Evolutionary conservation across 2,797 vertebrate genomes (phyloP).

Genomic region (Fratercula arctica): DNA sequence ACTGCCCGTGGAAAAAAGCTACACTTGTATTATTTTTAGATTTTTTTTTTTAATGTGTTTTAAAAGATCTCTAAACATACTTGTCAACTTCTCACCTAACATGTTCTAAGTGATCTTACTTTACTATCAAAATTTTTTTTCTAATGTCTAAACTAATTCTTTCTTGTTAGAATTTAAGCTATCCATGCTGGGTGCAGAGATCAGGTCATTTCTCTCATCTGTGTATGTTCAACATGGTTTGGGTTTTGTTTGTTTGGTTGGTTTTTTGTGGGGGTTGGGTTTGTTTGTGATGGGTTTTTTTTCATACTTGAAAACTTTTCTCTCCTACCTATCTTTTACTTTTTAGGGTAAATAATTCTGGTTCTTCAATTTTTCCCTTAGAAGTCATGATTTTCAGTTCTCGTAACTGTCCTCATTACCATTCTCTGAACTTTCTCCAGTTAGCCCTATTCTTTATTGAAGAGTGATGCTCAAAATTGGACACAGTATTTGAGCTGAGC

Average conservation of each 20-base stretch:
- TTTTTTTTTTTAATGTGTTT: background rate
- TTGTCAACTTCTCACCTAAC: background rate
- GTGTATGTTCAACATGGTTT: background rate
- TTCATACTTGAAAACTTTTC: background rate
- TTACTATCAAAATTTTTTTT: background rate
- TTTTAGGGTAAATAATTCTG: background rate
- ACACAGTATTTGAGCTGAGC: background rate
- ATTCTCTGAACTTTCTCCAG: background rate
- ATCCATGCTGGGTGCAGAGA: background rate
- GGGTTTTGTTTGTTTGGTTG: background rate
- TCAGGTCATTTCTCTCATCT: background rate
- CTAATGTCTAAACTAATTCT: background rate
- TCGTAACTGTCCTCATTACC: background rate
- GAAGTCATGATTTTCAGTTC: background rate
- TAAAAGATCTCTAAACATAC: background rate
- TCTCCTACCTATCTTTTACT: background rate
- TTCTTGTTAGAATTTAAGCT: background rate
- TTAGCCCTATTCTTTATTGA: background rate
- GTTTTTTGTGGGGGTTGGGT: background rate
- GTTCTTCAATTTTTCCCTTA: background rate
- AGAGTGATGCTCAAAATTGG: background rate
- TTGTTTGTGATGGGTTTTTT: background rate
- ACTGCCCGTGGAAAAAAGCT: background rate
- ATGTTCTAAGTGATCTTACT: background rate
- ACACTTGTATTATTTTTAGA: background rate